phyloP scores from a whole-genome alignment of 2,888 invertebrate species.

The Opisthograptis luteolata region DNA sequence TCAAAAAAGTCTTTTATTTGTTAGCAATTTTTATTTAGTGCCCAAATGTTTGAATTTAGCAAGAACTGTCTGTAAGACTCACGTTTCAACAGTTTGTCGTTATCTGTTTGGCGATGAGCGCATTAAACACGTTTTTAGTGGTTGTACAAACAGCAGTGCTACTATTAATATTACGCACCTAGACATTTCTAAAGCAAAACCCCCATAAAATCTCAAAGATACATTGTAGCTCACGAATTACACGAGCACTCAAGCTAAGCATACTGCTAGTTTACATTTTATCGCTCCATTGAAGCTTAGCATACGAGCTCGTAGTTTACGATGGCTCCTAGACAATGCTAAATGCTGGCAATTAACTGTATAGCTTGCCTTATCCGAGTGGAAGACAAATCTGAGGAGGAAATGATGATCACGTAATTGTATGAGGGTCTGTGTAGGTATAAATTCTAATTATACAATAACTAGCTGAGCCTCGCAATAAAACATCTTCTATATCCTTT shows the following conservation, averaged over 20 bases:
- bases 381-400: slow-evolving; percentile 23
- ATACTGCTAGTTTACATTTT: slow-evolving; percentile 35
- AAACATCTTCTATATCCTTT: no score
- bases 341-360: slow-evolving; percentile 33
- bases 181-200: neutral
- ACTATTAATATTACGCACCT: no score
- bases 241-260: slow-evolving; percentile 17
- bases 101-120: no score
- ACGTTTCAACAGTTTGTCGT: no score
- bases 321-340: slow-evolving; percentile 31
- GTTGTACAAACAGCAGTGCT: no score
- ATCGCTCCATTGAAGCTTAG: slow-evolving; percentile 36
- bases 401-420: slow-evolving; percentile 21
- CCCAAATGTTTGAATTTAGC: no score
- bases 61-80: no score
- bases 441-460: slow-evolving; percentile 6
- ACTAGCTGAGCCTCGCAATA: slow-evolving; percentile 9
- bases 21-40: no score
- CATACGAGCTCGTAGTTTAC: slow-evolving; percentile 34
- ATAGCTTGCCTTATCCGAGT: slow-evolving; percentile 24
- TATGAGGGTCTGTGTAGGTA: slow-evolving; percentile 5
- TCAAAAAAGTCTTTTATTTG: no score
- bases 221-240: slow-evolving; percentile 24
- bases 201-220: slow-evolving; percentile 14
- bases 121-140: no score